Base-by-base conservation (phyloP, 2,797 vertebrate species). In the Diglossa cyanea region DNA sequence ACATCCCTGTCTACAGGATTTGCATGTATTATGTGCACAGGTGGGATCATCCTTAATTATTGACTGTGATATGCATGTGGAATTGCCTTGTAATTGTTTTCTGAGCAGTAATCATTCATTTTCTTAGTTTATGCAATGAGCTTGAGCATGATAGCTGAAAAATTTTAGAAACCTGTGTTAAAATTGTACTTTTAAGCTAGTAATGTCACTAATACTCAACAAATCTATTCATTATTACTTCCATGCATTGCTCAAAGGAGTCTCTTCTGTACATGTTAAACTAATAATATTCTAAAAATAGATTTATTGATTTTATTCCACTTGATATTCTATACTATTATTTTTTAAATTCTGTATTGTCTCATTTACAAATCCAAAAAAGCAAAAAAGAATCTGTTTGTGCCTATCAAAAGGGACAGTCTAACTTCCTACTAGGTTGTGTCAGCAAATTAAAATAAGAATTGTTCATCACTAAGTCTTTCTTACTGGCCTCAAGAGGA, bases 381-480 rank as follows among this genome's bases (percentile, higher is more conserved):
- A 50, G 4, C 5, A 61, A 35, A 75, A 68, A 68, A 50, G 25
- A 6, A 48, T 48, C 11, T 53, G 8, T 44, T 65, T 63, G 5
- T 71, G 16, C 18, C 18, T 63, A n/a, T 58, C 17, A 50, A n/a
- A 87, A 80, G 67, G 4, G 24, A 47, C 11, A 45, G 17, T 28
- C 17, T 26, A 24, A 5, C 28, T 87, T 81, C 48, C 24, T 51
- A 48, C 25, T 31, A 40, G 11, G 30, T 63, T 40, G 13, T 66
- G 21, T 73, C 60, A 76, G 37, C 44, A 84, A 95, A 83, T 78
- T 67, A 81, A 81, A 91, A 33, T 45, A 90, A 74, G 35, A 65
- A 66, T 84, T 86, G 17, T 13, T 86, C 35, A 71, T 63, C 31
- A 44, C 40, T 53, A 66, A 24, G 26, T 16, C 24, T 67, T 76